A percentile compares a stretch with the other conserved stretches of the same genome.
These are phyloP conservation scores for Drosophila ananassae DNA, from an alignment of 1,140 invertebrate genomes.

Conservation along the genomic window DNA sequence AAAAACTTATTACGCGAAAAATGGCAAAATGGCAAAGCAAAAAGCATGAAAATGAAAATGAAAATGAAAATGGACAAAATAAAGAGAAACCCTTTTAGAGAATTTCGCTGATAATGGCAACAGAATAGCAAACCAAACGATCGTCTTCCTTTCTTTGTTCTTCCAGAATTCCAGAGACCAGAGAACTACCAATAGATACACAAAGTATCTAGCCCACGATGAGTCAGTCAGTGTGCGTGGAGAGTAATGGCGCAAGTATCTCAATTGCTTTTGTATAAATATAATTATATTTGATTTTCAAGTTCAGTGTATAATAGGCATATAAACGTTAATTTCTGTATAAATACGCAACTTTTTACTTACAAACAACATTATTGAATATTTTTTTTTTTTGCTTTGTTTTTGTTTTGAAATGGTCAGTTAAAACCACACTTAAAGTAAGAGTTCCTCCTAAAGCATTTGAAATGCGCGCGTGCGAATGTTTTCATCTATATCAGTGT, in stretches of 20 bases:
- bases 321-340: slow-evolving; percentile 73
- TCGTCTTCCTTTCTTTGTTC: slow-evolving; percentile 14
- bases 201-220: not conserved
- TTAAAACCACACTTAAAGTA: slow-evolving; percentile 57
- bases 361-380: slow-evolving; percentile 64
- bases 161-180: not conserved
- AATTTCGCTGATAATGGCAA: slow-evolving; percentile 82
- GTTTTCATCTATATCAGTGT: slow-evolving; percentile 60
- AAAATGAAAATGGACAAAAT: slow-evolving; percentile 64
- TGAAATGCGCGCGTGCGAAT: slow-evolving; percentile 77
- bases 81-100: slow-evolving; percentile 79
- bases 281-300: slow-evolving; percentile 58
- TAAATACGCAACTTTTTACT: slow-evolving; percentile 77
- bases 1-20: slow-evolving; percentile 61
- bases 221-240: not conserved
- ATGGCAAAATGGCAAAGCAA: slow-evolving; percentile 47
- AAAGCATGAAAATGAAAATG: slow-evolving; percentile 48
- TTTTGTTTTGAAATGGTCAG: slow-evolving; percentile 41
- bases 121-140: slow-evolving; percentile 63
- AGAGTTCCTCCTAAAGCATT: slow-evolving; percentile 64
- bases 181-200: too few species aligned
- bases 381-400: slow-evolving; percentile 34
- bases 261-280: slow-evolving; percentile 51
- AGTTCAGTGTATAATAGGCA: slow-evolving; percentile 61
- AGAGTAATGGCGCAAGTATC: not conserved